Evolutionary conservation across 2,888 invertebrate genomes (phyloP), one percentile per base, ranked within the genome.

Genomic region (Pollenia labialis): DNA sequence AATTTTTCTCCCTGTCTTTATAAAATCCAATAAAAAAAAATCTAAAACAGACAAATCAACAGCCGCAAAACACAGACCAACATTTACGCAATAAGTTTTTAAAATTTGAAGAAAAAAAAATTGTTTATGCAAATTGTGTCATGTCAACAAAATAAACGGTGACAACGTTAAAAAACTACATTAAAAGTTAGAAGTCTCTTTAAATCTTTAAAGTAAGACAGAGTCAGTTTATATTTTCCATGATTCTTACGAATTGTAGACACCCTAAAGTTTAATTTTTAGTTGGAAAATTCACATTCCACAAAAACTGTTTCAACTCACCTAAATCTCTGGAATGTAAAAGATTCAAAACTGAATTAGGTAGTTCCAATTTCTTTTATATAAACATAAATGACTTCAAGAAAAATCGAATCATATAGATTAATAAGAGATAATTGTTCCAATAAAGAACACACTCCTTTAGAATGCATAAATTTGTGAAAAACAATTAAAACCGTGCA

Each of bases 91-190:
- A 46, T 16, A 58, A 76, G 16, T 50, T 18, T 52, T 44, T 16
- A 69, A 60, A 68, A 40, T 44, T 76, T 48, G 40, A 42, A n/a
- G n/a, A 60, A 32, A 32, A 32, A 32, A 32, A 32, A 32, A 23
- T 2, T 23, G 23, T 6, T 32, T 74, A 85, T 79, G 82, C 81
- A 68, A 85, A 82, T 85, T 79, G 9, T 69, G 77, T 58, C 85
- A 52, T 46, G 32, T 60, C 16, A 74, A 56, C 58, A n/a, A 50
- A 56, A 66, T 1, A 11, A 44, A 12, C 42, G 18, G 58, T 40
- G 14, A 48, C 23, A 71, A 60, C 54, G 50, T 66, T 52, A 44
- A 62, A 16, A 52, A 50, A 80, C 42, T 50, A 60, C 50, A 56
- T 68, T 16, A 46, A 54, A 56, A 8, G 23, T 2, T 16, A 0